phyloP scores from a whole-genome alignment of 2,113 vertebrate species.

The zebrafish (Danio rerio) region DNA sequence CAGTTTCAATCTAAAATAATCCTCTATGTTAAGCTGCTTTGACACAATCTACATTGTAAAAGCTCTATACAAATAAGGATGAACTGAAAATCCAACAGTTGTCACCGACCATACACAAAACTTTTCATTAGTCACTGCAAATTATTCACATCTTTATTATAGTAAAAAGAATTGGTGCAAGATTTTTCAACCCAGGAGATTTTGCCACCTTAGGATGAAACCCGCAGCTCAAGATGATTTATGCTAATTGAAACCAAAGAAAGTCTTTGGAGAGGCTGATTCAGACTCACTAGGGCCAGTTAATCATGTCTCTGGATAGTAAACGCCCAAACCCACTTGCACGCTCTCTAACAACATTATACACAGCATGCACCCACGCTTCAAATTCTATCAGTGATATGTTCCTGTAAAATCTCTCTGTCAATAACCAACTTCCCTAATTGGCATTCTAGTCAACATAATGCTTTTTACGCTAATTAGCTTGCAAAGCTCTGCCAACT shows the following conservation, averaged over 20 bases:
- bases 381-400: neutral
- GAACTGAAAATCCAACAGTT: too few relatives aligned
- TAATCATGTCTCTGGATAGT: conserved; percentile 61
- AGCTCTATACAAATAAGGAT: too few relatives aligned
- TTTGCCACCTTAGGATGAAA: neutral
- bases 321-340: conserved; percentile 35
- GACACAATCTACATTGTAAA: too few relatives aligned
- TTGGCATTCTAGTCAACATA: conserved; percentile 37
- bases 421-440: conserved; percentile 39
- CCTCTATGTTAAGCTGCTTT: too few relatives aligned
- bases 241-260: conserved; percentile 27
- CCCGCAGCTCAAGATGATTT: neutral
- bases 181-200: neutral
- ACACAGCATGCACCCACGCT: conserved; percentile 4
- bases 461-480: conserved; percentile 47
- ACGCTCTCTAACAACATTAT: conserved; percentile 29
- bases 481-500: conserved; percentile 26
- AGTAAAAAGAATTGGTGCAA: neutral
- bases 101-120: neutral
- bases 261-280: conserved; percentile 52
- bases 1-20: too few relatives aligned
- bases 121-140: conserved; percentile 3
- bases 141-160: neutral
- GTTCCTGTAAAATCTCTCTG: conserved; percentile 37
- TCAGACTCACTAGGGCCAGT: conserved; percentile 58